Evolutionary conservation across 2,797 vertebrate genomes (phyloP).

Genomic region (Brachyrhaphis roseni): DNA sequence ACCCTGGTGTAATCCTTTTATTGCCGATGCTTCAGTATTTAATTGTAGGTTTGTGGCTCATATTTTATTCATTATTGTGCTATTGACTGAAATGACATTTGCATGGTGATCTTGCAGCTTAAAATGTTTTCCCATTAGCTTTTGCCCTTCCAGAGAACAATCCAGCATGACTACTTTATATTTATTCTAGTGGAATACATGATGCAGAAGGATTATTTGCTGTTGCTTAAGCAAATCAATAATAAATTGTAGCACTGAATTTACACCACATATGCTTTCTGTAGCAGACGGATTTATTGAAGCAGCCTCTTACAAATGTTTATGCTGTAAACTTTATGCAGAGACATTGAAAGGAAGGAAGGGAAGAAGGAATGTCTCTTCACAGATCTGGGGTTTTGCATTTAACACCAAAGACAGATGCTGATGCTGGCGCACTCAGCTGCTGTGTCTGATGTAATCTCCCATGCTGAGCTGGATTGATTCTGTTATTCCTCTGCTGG

Average conservation of each 20-base stretch:
- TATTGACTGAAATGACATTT: slow-evolving; percentile 15
- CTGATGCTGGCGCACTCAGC: slow-evolving; percentile 11
- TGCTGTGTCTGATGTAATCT: slow-evolving; percentile 39
- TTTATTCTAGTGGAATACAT: not conserved
- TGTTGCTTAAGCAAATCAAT: slow-evolving; percentile 24
- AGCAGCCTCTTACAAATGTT: slow-evolving; percentile 7
- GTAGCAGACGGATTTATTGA: not conserved
- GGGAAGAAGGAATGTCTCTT: not conserved
- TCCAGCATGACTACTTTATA: not conserved
- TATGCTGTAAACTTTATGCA: not conserved
- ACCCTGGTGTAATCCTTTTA: not conserved
- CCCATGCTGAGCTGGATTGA: slow-evolving; percentile 33
- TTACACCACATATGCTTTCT: slow-evolving; percentile 16
- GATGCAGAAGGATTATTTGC: not conserved
- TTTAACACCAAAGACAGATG: slow-evolving; percentile 19
- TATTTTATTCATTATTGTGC: not conserved
- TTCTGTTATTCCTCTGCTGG: slow-evolving; percentile 25
- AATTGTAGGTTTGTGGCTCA: slow-evolving; percentile 9
- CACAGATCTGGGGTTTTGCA: slow-evolving; percentile 1
- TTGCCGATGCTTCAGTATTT: slow-evolving; percentile 1
- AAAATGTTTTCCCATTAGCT: slow-evolving; percentile 5
- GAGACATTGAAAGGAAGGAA: not conserved
- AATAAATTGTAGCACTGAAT: not conserved
- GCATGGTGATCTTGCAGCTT: not conserved
- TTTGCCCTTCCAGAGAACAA: slow-evolving; percentile 16